A percentile compares a stretch with the other conserved stretches of the same genome.
Conservation (phyloP, 2,888 invertebrate genomes). For the Eristalis arbustorum region DNA sequence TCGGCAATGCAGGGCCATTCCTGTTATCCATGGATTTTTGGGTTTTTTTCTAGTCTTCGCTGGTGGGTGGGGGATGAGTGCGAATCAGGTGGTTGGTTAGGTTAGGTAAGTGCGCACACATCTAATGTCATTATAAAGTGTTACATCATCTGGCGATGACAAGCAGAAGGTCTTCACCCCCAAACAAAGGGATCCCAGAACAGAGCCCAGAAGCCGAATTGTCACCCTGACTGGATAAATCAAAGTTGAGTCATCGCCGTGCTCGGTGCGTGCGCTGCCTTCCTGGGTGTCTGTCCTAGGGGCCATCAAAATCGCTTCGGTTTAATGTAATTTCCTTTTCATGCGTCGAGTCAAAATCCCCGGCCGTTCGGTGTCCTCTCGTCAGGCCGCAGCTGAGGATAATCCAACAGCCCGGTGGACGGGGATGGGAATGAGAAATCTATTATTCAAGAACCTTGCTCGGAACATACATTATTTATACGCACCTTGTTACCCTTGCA, state of each 20-base stretch:
- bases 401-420: neutral
- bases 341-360: too few species aligned
- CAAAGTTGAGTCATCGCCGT: neutral
- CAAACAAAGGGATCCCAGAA: neutral
- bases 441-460: conserved; percentile 16
- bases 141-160: too few species aligned
- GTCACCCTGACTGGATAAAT: neutral
- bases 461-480: neutral
- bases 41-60: neutral
- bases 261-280: too few species aligned
- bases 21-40: too few species aligned
- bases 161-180: too few species aligned
- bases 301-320: neutral
- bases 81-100: too few species aligned
- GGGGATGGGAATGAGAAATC: neutral
- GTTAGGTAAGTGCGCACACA: too few species aligned
- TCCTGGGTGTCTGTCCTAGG: too few species aligned
- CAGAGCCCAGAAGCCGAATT: neutral
- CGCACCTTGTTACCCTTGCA: conserved; percentile 25
- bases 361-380: neutral
- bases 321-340: neutral
- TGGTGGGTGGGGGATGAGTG: too few species aligned
- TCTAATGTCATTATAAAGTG: too few species aligned
- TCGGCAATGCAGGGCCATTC: too few species aligned
- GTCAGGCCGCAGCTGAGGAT: neutral